Evolutionary conservation across 2,797 vertebrate genomes (phyloP), one percentile per base, ranked within the genome.

Genomic region (Dermochelys coriacea): DNA sequence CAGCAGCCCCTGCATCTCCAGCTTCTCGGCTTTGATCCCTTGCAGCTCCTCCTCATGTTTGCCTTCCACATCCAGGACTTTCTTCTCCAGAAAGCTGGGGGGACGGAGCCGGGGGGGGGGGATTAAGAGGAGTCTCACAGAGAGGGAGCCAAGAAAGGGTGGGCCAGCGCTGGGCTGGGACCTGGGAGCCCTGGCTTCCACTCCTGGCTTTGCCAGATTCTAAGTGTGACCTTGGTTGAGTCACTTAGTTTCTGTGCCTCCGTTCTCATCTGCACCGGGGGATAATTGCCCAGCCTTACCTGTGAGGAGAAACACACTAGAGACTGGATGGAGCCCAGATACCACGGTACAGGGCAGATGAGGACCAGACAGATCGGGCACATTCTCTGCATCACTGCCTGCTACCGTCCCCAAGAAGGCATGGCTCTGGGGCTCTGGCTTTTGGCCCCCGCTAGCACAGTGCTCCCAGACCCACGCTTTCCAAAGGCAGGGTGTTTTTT

Each of bases 51-150:
- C 97, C 51, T 97, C 97, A 5, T 98, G 98, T 74, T 97, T 98
- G 52, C 97, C 96, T 94, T 99, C 98, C 91, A 99, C 94, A 1
- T 97, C 97, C n/a, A 98, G 93, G 23, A 99, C 97, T 87, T 98
- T 98, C 94, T 98, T 97, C 87, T 99, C 99, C 94, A 99, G 96
- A 93, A 98, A 98, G 96, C 99, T 99, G 88, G 21, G 54, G 37
- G 51, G 47, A 41, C 6, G 54, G 49, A 31, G 49, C 54, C 50
- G 19, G 15, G 29, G 34, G 27, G 18, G 19, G 31, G 87, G n/a
- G 16, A 8, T 27, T 6, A 18, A 80, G 75, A 57, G 16, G 49
- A 50, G 34, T 12, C 57, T 77, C 71, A 37, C 16, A 82, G 74
- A 81, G 31, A 45, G 51, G 68, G 75, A 49, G 47, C 7, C 34